Evolutionary conservation across 2,113 vertebrate species (phyloP).

Genomic region (Indicator indicator): DNA sequence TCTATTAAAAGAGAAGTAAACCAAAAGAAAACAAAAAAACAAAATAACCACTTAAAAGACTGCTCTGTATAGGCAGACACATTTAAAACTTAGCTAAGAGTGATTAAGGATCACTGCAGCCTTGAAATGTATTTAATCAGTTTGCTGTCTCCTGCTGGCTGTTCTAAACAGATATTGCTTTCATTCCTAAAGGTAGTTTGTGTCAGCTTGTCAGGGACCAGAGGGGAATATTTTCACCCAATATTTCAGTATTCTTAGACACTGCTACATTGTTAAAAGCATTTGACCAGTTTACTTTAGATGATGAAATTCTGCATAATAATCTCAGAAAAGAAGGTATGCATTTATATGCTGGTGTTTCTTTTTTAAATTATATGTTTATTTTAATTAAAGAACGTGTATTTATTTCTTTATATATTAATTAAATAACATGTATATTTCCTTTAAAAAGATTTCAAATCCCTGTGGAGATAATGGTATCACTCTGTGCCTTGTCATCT

Average conservation of each 20-base stretch:
- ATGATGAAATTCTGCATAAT: not conserved
- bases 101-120: not conserved
- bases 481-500: not conserved
- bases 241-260: not conserved
- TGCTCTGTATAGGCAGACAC: not conserved
- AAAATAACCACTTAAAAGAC: not conserved
- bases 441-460: not conserved
- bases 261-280: not conserved
- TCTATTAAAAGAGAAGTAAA: not conserved
- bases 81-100: not conserved
- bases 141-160: not conserved
- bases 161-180: not conserved
- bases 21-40: not conserved
- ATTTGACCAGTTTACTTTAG: not conserved
- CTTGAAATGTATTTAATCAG: slow-evolving; percentile 7
- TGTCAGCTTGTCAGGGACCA: not conserved
- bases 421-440: no score
- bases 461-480: not conserved
- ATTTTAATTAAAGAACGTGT: not conserved
- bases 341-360: not conserved
- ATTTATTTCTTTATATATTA: no score
- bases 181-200: not conserved
- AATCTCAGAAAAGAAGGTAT: not conserved
- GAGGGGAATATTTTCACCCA: not conserved
- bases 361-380: not conserved